Evolutionary conservation across 2,113 vertebrate genomes (phyloP), one percentile per base, ranked within the genome.

Genomic region (Cochlearius cochlearius): DNA sequence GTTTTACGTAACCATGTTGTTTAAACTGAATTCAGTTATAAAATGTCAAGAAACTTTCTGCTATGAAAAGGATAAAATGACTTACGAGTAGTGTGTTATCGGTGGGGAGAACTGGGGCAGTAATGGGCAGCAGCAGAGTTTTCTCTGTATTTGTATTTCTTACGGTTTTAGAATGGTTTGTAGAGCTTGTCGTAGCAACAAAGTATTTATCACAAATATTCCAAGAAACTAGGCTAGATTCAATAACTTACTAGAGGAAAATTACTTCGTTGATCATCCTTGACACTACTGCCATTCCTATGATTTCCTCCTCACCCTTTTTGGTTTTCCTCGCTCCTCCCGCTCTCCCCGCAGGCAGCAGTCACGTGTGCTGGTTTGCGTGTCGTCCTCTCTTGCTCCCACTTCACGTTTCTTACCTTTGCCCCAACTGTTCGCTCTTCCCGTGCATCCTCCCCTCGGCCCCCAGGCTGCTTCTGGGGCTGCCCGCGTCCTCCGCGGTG

Each of bases 51-150:
- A 58, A 81, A 39, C 29, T 92, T 86, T 77, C 47, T 90, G 64
- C 20, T 38, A 1, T 7, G 14, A 11, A 55, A 55, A 78, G 39
- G 85, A 66, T 76, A 23, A 19, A n/a, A 8, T 19, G 68, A 50
- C 52, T 72, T 60, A 4, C 6, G 23, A 41, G 49, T 36, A 26
- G 32, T 1, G 0, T 0, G 0, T 41, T 72, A 3, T 4, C 56
- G 41, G 12, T 59, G 32, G 32, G 36, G 49, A 68, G 15, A 60
- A 30, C 15, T 2, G 5, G 34, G 62, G 21, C 23, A 9, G 1
- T 55, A 14, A 43, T 47, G 9, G 2, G 19, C 26, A 58, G 32
- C 47, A 63, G 50, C 43, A 15, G 30, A 32, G 43, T 18, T 67
- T 67, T 9, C 36, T 62, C 62, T 90, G 0, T 47, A 21, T 72